phyloP scores from a whole-genome alignment of 1,140 invertebrate genomes.

The Triops longicaudatus region DNA sequence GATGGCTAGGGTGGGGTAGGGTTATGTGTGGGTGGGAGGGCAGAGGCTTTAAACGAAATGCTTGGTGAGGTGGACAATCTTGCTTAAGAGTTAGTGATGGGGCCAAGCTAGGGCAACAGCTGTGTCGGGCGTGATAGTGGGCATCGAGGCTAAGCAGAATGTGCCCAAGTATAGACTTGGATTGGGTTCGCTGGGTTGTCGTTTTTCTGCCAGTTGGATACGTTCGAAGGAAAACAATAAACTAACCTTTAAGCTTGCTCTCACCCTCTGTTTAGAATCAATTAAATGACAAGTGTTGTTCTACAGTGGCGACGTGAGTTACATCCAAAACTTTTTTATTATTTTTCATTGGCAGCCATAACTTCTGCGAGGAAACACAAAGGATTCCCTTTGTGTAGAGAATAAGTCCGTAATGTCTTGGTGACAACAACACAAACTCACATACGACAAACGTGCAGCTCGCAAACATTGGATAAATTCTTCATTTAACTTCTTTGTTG shows the following conservation, averaged over 20 bases:
- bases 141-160: not conserved
- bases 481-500: no score
- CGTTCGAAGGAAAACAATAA: not conserved
- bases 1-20: not conserved
- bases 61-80: slow-evolving; percentile 7
- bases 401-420: no score
- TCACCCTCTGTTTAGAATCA: not conserved
- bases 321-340: not conserved
- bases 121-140: not conserved
- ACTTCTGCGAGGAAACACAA: no score
- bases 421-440: no score
- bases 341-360: not conserved
- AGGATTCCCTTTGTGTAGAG: no score
- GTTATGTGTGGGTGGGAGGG: not conserved
- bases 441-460: no score
- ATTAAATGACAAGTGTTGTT: not conserved
- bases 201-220: no score
- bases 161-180: not conserved
- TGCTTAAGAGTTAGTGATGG: slow-evolving; percentile 4
- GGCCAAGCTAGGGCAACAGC: slow-evolving; percentile 2
- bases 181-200: not conserved
- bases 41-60: not conserved
- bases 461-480: no score
- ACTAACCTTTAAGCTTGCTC: not conserved
- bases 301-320: slow-evolving; percentile 5